Evolutionary conservation across 2,113 vertebrate species (phyloP), one percentile per base, ranked within the genome.

Genomic region (Rhadina sibilatrix): DNA sequence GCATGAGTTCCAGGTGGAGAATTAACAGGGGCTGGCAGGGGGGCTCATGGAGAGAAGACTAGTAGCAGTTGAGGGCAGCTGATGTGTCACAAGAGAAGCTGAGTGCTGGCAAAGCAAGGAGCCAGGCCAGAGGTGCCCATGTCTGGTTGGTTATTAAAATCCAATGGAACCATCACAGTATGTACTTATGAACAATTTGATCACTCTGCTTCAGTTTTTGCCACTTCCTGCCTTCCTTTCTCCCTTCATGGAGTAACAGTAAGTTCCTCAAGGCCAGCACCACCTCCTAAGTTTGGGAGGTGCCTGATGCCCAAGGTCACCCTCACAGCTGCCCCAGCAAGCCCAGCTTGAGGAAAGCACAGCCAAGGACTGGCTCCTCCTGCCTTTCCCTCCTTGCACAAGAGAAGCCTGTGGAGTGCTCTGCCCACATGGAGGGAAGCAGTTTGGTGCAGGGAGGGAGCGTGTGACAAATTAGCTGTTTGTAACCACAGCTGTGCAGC

Each of bases 301-400:
- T 56, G 42, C 49, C 76, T 42, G 63, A 37, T 0, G 2, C 46
- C 35, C 52, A 19, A 76, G 80, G 76, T 64, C 53, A 83, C 65
- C 38, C 3, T 0, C 25, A 20, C 0, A 0, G 81, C 38, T 33
- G 30, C 33, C 60, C 35, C 33, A 66, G 70, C 6, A 5, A 50
- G 38, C 77, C 59, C 38, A 5, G 53, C 53, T 20, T 11, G 6
- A 17, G 72, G 71, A 71, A 25, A n/a, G 52, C 46, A 33, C 70
- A 56, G 79, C 83, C 9, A 1, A 64, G 75, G 83, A n/a, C 46
- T 31, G 15, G 37, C 74, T 89, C 46, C 4, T 4, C 54, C 64
- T 69, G 4, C 33, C 87, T 27, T 54, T n/a, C 37, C 46, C 63
- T 52, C 76, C 59, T 92, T 72, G 75, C 79, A 37, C 61, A 83